phyloP scores from a whole-genome alignment of 2,113 vertebrate species.

The Pseudopipra pipra region DNA sequence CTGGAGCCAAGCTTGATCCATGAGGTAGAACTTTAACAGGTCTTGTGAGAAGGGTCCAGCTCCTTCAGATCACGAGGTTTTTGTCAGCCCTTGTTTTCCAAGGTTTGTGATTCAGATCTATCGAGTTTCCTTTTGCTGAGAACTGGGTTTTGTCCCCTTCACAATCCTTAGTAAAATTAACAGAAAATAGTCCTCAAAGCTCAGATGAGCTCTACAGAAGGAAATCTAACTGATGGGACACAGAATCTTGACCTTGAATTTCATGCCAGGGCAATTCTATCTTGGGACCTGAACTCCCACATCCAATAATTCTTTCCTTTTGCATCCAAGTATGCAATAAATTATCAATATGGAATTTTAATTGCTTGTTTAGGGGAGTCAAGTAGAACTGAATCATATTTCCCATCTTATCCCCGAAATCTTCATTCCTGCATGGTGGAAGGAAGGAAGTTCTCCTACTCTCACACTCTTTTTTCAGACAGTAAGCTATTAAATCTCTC shows the following conservation, averaged over 20 bases:
- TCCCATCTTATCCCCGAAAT: neutral
- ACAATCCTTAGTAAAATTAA: neutral
- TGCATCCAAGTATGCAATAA: neutral
- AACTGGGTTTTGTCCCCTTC: too few species aligned
- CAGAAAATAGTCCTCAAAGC: neutral
- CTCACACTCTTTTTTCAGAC: neutral
- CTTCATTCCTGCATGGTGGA: neutral
- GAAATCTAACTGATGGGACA: neutral
- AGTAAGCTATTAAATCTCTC: neutral
- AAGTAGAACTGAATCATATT: neutral
- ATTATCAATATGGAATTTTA: constrained; percentile 15
- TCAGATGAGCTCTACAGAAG: neutral
- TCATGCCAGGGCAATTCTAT: neutral
- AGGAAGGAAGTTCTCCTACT: neutral
- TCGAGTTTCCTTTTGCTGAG: too few species aligned
- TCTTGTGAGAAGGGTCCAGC: too few species aligned
- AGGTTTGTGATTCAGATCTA: too few species aligned
- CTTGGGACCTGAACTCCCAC: constrained; percentile 7
- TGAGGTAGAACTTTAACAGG: too few species aligned
- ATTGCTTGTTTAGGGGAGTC: neutral
- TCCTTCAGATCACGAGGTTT: too few species aligned
- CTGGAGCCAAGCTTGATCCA: too few species aligned
- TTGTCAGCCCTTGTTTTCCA: too few species aligned
- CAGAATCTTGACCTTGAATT: constrained; percentile 14
- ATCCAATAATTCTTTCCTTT: neutral